A percentile compares a stretch with the other conserved stretches of the same genome.
phyloP scores from a whole-genome alignment of 2,113 vertebrate species.

The Poeciliopsis occidentalis region DNA sequence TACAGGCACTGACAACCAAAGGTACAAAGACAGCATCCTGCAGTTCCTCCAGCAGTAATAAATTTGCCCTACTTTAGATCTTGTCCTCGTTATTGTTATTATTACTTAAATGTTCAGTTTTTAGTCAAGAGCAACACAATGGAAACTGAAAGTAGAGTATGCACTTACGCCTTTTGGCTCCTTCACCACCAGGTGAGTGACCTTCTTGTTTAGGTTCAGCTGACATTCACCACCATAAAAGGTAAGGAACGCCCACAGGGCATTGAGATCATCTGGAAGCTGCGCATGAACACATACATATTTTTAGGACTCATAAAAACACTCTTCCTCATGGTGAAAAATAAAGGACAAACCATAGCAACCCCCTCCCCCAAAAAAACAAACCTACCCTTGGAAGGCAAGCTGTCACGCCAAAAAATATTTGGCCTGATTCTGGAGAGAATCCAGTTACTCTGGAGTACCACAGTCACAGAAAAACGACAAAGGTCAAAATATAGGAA shows the following conservation, averaged over 20 bases:
- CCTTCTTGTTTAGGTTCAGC: constrained; percentile 92
- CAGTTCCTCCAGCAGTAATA: no score
- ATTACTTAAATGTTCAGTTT: no score
- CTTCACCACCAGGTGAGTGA: constrained; percentile 93
- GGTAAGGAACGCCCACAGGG: constrained; percentile 95
- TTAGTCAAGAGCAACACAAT: no score
- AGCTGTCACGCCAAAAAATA: constrained; percentile 94
- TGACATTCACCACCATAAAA: constrained; percentile 95
- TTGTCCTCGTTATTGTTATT: no score
- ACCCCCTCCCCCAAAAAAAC: no score
- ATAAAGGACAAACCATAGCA: neutral
- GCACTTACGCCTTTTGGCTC: constrained; percentile 93
- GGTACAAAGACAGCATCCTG: no score
- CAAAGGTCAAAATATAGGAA: neutral
- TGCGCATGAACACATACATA: constrained; percentile 47
- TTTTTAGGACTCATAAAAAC: no score
- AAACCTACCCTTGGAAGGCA: constrained; percentile 90
- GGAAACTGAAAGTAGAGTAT: no score
- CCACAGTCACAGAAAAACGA: constrained; percentile 77
- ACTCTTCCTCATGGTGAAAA: no score
- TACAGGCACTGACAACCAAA: no score
- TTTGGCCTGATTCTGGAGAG: constrained; percentile 94
- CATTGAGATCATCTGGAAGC: constrained; percentile 91
- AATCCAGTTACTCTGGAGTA: constrained; percentile 91
- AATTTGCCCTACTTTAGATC: no score